Evolutionary conservation across 2,113 vertebrate species (phyloP).

Genomic region (Chloebia gouldiae): DNA sequence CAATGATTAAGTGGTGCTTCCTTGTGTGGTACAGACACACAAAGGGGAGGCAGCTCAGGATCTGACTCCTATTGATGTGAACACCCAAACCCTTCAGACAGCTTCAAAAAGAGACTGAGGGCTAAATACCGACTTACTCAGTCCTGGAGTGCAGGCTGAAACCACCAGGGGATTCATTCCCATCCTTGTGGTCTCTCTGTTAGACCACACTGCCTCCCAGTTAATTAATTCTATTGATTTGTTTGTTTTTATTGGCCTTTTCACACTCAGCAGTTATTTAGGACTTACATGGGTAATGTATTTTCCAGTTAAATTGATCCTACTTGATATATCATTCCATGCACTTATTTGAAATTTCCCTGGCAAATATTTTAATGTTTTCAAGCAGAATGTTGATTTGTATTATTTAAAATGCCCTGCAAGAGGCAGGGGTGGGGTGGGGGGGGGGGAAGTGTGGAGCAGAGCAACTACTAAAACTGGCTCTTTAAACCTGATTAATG

Average conservation of each 20-base stretch:
- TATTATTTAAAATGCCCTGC: slow-evolving; percentile 15
- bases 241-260: slow-evolving; percentile 53
- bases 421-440: background rate
- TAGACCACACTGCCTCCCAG: slow-evolving; percentile 1
- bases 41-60: background rate
- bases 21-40: background rate
- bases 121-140: slow-evolving; percentile 17
- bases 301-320: slow-evolving; percentile 49
- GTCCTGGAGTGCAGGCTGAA: background rate
- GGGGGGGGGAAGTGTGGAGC: background rate
- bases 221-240: slow-evolving; percentile 61
- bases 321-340: slow-evolving; percentile 1
- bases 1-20: slow-evolving; percentile 12
- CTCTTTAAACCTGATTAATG: slow-evolving; percentile 54
- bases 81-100: slow-evolving; percentile 39
- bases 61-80: slow-evolving; percentile 30
- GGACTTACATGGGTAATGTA: slow-evolving; percentile 20
- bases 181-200: slow-evolving; percentile 1
- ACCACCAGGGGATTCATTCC: background rate
- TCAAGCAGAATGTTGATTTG: slow-evolving; percentile 9
- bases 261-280: slow-evolving; percentile 50
- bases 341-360: slow-evolving; percentile 12
- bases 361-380: slow-evolving; percentile 20
- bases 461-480: slow-evolving; percentile 42
- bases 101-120: slow-evolving; percentile 28